These are phyloP conservation scores for Cephalopterus ornatus DNA, from an alignment of 2,113 vertebrate genomes.

Conservation along the genomic window DNA sequence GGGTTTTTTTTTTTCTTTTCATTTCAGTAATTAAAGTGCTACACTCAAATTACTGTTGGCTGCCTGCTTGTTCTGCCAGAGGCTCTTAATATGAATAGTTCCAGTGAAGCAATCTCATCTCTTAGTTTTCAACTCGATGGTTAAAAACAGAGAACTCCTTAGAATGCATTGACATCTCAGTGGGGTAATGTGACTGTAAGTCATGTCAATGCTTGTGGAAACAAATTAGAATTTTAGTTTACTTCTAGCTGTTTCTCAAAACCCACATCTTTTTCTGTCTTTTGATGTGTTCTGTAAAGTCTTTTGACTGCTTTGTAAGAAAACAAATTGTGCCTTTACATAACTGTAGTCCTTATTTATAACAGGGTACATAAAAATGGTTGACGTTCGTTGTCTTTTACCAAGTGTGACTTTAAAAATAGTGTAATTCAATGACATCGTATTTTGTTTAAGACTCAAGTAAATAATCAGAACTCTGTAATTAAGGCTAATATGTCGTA, in stretches of 20 bases:
- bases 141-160: neutral
- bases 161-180: neutral
- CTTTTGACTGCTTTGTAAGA: neutral
- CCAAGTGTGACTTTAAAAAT: neutral
- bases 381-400: neutral
- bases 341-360: neutral
- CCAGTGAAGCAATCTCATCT: neutral
- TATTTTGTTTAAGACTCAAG: neutral
- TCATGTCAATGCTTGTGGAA: neutral
- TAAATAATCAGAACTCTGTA: neutral
- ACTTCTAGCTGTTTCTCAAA: neutral
- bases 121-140: neutral
- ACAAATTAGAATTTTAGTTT: neutral
- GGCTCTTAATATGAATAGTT: neutral
- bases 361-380: neutral
- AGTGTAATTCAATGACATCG: neutral
- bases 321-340: neutral
- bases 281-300: neutral
- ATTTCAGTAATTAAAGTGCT: constrained; percentile 46
- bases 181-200: neutral
- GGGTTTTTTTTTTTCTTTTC: neutral
- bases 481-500: neutral
- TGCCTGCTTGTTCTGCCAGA: neutral
- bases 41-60: constrained; percentile 10
- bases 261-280: neutral